A percentile compares a stretch with the other conserved stretches of the same genome.
Evolutionary conservation across 2,113 vertebrate species (phyloP).

Genomic region (Gasterosteus nipponicus): DNA sequence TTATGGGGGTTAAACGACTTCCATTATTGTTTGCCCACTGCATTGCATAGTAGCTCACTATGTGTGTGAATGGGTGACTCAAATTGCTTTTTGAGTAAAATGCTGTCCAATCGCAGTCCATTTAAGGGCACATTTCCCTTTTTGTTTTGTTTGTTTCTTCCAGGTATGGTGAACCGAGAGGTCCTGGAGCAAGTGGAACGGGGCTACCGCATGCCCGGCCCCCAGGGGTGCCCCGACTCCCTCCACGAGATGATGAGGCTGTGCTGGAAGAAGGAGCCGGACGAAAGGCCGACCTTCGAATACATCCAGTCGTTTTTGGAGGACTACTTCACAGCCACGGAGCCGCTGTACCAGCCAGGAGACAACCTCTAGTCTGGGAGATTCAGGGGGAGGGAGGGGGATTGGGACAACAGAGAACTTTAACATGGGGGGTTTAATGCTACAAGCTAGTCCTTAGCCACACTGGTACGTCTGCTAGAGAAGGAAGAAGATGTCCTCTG

Average conservation of each 20-base stretch:
- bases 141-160: neutral
- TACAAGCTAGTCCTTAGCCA: conserved; percentile 37
- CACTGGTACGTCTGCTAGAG: conserved; percentile 21
- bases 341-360: conserved; percentile 83
- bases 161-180: conserved; percentile 97
- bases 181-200: conserved; percentile 96
- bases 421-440: conserved; percentile 8
- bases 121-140: neutral
- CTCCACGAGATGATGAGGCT: conserved; percentile 96
- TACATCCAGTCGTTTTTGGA: conserved; percentile 98
- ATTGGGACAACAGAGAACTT: conserved; percentile 14
- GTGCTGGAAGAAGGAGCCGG: conserved; percentile 97
- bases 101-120: rapidly evolving
- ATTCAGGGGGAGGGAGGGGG: neutral
- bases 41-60: too few relatives aligned
- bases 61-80: neutral
- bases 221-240: conserved; percentile 95
- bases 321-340: conserved; percentile 90
- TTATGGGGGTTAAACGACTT: neutral
- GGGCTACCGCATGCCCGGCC: conserved; percentile 96
- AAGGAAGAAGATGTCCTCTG: conserved; percentile 18
- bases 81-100: neutral
- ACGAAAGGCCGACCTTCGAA: conserved; percentile 96
- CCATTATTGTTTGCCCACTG: neutral
- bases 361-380: conserved; percentile 80